Evolutionary conservation across 2,888 invertebrate species (phyloP).

Genomic region (Adelognathus sp.): DNA sequence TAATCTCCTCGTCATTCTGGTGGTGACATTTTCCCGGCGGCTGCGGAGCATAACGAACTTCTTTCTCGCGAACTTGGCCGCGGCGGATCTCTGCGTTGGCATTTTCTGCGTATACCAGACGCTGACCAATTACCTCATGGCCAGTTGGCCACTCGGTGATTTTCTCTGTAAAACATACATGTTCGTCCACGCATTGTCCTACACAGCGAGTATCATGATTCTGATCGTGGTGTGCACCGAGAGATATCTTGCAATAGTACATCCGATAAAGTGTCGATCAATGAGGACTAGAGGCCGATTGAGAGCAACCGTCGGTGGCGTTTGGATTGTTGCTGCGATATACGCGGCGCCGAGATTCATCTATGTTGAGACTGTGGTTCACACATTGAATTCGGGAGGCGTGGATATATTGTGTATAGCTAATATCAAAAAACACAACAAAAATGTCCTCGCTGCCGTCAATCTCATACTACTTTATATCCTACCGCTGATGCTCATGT

Average conservation of each 20-base stretch:
- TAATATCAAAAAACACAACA: slow-evolving; percentile 89
- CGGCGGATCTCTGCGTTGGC: slow-evolving; percentile 96
- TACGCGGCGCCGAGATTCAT: slow-evolving; percentile 93
- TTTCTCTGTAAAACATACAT: slow-evolving; percentile 96
- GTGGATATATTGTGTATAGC: slow-evolving; percentile 89
- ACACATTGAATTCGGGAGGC: slow-evolving; percentile 83
- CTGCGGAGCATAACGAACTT: slow-evolving; percentile 95
- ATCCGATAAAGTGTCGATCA: slow-evolving; percentile 92
- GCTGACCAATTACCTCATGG: slow-evolving; percentile 89
- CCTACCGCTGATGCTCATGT: slow-evolving; percentile 90
- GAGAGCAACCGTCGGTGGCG: slow-evolving; percentile 89
- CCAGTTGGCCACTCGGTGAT: slow-evolving; percentile 91
- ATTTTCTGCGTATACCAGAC: slow-evolving; percentile 96
- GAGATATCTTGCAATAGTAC: slow-evolving; percentile 93
- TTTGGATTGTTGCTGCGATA: slow-evolving; percentile 91
- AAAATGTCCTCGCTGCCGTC: slow-evolving; percentile 89
- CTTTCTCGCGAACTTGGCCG: slow-evolving; percentile 94
- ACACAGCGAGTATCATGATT: slow-evolving; percentile 95
- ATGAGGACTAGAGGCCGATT: slow-evolving; percentile 90
- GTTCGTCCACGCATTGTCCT: slow-evolving; percentile 93
- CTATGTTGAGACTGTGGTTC: slow-evolving; percentile 90
- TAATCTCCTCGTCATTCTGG: slow-evolving; percentile 92
- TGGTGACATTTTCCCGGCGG: slow-evolving; percentile 91
- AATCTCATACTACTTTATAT: slow-evolving; percentile 93
- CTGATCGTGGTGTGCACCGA: slow-evolving; percentile 94